A percentile compares a stretch with the other conserved stretches of the same genome.
Conservation (phyloP, 2,888 invertebrate species). For the Hypselothyrea guttata region DNA sequence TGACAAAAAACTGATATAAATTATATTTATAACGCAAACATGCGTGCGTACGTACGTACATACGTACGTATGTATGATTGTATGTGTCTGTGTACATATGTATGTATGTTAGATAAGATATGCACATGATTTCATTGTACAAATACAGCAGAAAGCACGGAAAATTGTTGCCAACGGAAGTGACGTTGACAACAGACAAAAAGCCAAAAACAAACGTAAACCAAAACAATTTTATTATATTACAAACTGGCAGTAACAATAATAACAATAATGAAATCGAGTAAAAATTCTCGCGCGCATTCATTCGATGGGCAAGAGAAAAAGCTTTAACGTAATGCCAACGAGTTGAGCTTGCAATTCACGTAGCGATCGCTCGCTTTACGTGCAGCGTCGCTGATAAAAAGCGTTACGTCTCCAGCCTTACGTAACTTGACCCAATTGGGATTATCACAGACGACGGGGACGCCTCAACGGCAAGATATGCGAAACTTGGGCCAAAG, state of each 20-base stretch:
- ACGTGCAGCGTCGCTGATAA: slow-evolving; percentile 41
- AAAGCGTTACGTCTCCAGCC: slow-evolving; percentile 27
- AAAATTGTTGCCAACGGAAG: slow-evolving; percentile 55
- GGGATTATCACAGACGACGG: slow-evolving; percentile 38
- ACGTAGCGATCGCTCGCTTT: slow-evolving; percentile 24
- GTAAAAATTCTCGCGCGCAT: too few relatives aligned
- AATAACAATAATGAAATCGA: too few relatives aligned
- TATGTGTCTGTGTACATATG: slow-evolving; percentile 6
- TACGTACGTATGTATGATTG: slow-evolving; percentile 9
- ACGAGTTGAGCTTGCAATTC: slow-evolving; percentile 27
- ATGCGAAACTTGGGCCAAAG: slow-evolving; percentile 3
- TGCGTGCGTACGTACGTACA: background rate
- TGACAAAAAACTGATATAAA: slow-evolving; percentile 47
- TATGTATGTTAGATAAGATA: slow-evolving; percentile 61
- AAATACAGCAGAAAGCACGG: slow-evolving; percentile 22
- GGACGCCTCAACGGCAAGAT: slow-evolving; percentile 16
- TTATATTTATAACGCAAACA: slow-evolving; percentile 56
- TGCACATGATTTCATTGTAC: slow-evolving; percentile 68
- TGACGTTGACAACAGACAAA: slow-evolving; percentile 57
- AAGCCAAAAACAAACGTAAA: slow-evolving; percentile 7
- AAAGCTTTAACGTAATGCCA: background rate
- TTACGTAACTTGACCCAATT: slow-evolving; percentile 63
- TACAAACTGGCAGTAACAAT: slow-evolving; percentile 8
- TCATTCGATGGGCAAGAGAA: slow-evolving; percentile 36
- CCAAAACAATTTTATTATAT: slow-evolving; percentile 40